Conservation (phyloP, 1,140 invertebrate species). For the Saccostrea cuccullata region DNA sequence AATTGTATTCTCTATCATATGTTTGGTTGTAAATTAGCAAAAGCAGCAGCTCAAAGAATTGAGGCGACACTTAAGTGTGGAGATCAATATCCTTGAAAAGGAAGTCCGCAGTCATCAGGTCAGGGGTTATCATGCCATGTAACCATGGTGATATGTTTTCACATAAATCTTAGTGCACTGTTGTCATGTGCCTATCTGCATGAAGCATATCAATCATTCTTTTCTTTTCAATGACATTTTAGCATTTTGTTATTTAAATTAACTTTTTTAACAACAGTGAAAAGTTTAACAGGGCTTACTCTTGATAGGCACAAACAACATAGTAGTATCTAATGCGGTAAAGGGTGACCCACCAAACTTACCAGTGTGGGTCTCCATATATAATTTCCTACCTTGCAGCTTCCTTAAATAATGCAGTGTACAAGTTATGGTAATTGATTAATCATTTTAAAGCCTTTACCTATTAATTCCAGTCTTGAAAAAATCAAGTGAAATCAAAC, state of each 20-base stretch:
- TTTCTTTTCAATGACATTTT: not conserved
- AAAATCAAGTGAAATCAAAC: too few species aligned
- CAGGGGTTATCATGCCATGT: slow-evolving; percentile 21
- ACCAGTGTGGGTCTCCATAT: not conserved
- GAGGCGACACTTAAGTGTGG: not conserved
- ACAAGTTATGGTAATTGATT: too few species aligned
- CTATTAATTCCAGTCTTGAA: too few species aligned
- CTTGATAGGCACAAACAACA: slow-evolving; percentile 27
- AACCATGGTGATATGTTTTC: slow-evolving; percentile 16
- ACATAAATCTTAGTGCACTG: not conserved
- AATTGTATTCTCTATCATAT: not conserved
- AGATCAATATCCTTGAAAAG: slow-evolving; percentile 17
- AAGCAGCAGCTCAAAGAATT: slow-evolving; percentile 9
- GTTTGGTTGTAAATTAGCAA: slow-evolving; percentile 37
- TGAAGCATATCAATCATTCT: not conserved
- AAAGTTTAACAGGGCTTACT: not conserved
- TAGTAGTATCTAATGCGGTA: not conserved
- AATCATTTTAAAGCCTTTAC: too few species aligned
- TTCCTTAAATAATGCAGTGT: not conserved
- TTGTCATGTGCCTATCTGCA: slow-evolving; percentile 34
- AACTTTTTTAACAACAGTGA: not conserved
- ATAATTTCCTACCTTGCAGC: not conserved
- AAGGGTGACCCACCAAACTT: not conserved
- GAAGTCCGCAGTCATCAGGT: slow-evolving; percentile 7
- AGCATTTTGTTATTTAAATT: not conserved